These are phyloP conservation scores for Lasioglossum calceatum DNA, from an alignment of 2,888 invertebrate genomes.

Conservation along the genomic window DNA sequence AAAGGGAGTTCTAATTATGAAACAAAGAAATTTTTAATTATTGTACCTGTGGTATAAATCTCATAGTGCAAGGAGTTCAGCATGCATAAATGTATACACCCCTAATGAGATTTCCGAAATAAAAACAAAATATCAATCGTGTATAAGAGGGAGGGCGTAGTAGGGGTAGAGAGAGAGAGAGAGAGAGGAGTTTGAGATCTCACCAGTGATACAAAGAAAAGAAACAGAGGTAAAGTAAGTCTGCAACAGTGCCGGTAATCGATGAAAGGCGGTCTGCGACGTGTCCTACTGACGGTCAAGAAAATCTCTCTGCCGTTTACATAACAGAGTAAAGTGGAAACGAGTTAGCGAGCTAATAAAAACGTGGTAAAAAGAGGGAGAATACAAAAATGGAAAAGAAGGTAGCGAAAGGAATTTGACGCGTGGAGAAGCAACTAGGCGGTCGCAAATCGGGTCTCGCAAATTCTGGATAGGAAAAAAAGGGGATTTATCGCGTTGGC, in stretches of 20 bases:
- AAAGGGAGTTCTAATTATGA: not conserved
- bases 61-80: not conserved
- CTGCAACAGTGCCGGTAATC: slow-evolving; percentile 21
- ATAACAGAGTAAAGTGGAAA: not conserved
- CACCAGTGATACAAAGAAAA: not conserved
- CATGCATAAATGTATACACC: not conserved
- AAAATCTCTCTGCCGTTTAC: not conserved
- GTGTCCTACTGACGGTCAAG: slow-evolving; percentile 48
- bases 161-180: not conserved
- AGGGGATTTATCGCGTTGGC: slow-evolving; percentile 24
- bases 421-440: not conserved
- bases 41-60: not conserved
- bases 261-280: slow-evolving; percentile 23
- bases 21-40: not conserved
- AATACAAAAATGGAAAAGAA: not conserved
- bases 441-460: not conserved
- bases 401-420: not conserved
- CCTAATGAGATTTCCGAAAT: not conserved
- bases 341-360: too few species aligned
- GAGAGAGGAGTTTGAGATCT: not conserved
- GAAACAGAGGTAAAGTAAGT: not conserved
- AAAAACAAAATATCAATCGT: not conserved
- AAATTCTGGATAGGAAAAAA: slow-evolving; percentile 17
- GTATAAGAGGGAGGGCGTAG: not conserved
- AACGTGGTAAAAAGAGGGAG: too few species aligned